phyloP scores from a whole-genome alignment of 2,888 invertebrate species.

The Hydrotaea cyrtoneurina region DNA sequence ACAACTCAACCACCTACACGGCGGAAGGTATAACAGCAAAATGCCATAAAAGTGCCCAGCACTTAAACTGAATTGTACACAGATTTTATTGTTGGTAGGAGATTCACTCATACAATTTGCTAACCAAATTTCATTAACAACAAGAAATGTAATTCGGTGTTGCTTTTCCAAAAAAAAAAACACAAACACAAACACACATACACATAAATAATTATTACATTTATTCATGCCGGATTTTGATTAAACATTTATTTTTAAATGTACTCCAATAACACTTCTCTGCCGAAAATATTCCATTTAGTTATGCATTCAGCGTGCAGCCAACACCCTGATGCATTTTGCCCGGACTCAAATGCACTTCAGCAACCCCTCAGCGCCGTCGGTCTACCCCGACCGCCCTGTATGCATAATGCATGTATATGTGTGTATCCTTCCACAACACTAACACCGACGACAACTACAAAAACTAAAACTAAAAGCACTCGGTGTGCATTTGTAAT shows the following conservation, averaged over 20 bases:
- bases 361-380: background rate
- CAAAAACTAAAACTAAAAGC: conserved; percentile 13
- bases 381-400: background rate
- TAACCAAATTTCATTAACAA: too few relatives aligned
- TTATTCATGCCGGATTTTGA: conserved; percentile 24
- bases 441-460: background rate
- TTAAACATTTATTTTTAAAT: conserved; percentile 29
- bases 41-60: too few relatives aligned
- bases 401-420: conserved; percentile 15
- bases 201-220: conserved; percentile 2
- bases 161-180: too few relatives aligned
- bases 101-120: too few relatives aligned
- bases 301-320: conserved; percentile 21
- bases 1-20: too few relatives aligned
- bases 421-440: conserved; percentile 20
- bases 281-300: conserved; percentile 13
- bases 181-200: too few relatives aligned
- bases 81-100: too few relatives aligned
- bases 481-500: conserved; percentile 63
- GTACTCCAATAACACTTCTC: conserved; percentile 4
- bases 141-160: too few relatives aligned
- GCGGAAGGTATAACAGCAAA: too few relatives aligned
- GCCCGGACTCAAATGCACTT: background rate
- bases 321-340: conserved; percentile 3
- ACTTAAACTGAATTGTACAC: too few relatives aligned